Conservation (phyloP, 1,140 invertebrate species). For the Drosophila orosa region DNA sequence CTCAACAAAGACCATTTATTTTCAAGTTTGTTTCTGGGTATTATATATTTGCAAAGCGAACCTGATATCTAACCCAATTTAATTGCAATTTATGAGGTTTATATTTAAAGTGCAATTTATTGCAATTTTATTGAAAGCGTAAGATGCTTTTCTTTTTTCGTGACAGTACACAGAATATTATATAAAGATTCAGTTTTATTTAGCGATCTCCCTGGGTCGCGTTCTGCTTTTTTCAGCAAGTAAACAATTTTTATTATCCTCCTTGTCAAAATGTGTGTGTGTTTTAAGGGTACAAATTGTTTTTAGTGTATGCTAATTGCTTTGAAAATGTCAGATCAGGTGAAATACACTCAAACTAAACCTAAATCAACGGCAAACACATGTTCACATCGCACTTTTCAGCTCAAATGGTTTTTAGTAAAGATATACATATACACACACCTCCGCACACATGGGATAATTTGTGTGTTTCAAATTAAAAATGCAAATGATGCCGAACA, state of each 20-base stretch:
- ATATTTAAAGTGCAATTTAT: slow-evolving; percentile 1
- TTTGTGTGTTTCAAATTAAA: slow-evolving; percentile 80
- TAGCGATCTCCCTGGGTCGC: neutral
- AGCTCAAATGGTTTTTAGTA: slow-evolving; percentile 40
- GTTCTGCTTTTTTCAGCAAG: no score
- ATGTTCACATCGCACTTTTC: slow-evolving; percentile 78
- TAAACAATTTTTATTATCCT: no score
- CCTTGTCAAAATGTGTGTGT: neutral
- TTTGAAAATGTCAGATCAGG: slow-evolving; percentile 21
- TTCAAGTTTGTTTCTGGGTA: neutral
- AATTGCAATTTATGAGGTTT: slow-evolving; percentile 32
- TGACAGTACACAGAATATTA: no score
- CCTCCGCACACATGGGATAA: slow-evolving; percentile 31
- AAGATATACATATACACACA: slow-evolving; percentile 24
- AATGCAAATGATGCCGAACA: slow-evolving; percentile 71
- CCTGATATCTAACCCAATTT: neutral
- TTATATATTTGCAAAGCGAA: neutral
- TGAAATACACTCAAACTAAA: slow-evolving; percentile 33
- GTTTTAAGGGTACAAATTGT: neutral
- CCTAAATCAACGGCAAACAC: slow-evolving; percentile 58
- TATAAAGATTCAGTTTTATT: no score
- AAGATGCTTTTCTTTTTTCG: neutral
- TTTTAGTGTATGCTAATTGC: slow-evolving; percentile 48
- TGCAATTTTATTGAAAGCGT: neutral
- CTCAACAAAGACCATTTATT: slow-evolving; percentile 11